Evolutionary conservation across 2,113 vertebrate species (phyloP), one percentile per base, ranked within the genome.

Genomic region (Butastur rufipennis): DNA sequence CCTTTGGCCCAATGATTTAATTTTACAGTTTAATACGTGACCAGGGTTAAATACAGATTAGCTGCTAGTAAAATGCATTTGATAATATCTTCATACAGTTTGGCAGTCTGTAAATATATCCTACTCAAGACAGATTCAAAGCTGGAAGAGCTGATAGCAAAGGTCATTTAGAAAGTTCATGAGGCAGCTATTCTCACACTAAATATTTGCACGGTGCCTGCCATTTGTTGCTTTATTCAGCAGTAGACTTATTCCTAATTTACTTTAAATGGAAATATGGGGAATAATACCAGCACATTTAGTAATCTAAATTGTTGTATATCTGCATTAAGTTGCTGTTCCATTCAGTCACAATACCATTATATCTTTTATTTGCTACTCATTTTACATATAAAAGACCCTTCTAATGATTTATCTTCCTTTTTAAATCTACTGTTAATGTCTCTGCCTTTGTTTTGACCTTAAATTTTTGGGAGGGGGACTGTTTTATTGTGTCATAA

Each of bases 391-490:
- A 47, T 56, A 5, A 16, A 70, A 26, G 3, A 66, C 45, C 2
- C 3, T 20, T 81, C 21, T 78, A 66, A 52, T 79, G 68, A 81
- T 93, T 92, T 84, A 42, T 61, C 67, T 90, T 92, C 34, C 48
- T 82, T 83, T 88, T 90, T 5, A 93, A 96, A 68, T 90, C 81
- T 88, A 1, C 52, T 80, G 20, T 62, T 86, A 67, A 66, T 59
- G 4, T 61, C 18, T 82, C 17, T 91, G 26, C 32, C 53, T 95
- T 94, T 93, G 43, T 81, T 97, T 91, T 93, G 70, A 83, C 81
- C 36, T 94, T 96, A 95, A 80, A 88, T 84, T 88, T 93, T 88
- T 78, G 61, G 68, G 27, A 87, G 78, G 52, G 89, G 20, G 23
- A 25, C 45, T 61, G 8, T 43, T 74, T 79, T 87, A 27, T 79